Base-by-base conservation (phyloP, 2,113 vertebrate species). In the Dasyurus viverrinus region DNA sequence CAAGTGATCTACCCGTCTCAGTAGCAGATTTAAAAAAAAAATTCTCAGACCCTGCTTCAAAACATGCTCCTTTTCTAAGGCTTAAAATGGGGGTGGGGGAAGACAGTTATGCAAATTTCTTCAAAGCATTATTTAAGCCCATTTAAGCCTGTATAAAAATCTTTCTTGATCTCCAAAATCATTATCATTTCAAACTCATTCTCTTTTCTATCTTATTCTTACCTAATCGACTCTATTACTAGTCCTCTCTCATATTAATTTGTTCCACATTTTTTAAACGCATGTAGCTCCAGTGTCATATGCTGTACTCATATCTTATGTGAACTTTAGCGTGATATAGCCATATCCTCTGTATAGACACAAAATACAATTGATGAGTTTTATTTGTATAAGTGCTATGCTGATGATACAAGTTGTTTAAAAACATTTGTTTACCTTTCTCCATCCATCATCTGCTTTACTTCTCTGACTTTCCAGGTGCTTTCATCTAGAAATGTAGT, bases 31-130 rank as follows among this genome's bases (percentile, higher is more conserved):
- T n/a, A n/a, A 8, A 10, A 27, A 27, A 27, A 57, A 27, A 27
- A 57, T 57, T 27, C 26, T 57, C 8, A 57, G 26, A 57, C 55
- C 55, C 26, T 57, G 55, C 26, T 9, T 57, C 55, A 9, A 57
- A 27, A 57, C 55, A 27, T 27, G 55, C 26, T 27, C 55, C 55
- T 57, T 57, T 26, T 57, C 55, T 27, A 57, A 26, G 55, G 26
- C 55, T 27, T 27, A 27, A 8, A 10, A 57, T 57, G 50, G 50
- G 50, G 50, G 55, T 9, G 10, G 55, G 26, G 91, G 46, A 89
- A 89, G 89, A 94, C 54, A 68, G 9, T 91, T 95, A 93, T 91
- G 92, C 94, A 89, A 60, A 90, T 84, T 50, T 92, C 26, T 16
- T 93, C 50, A 54, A 30, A 25, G 30, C 95, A 26, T 7, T 55